Conservation (phyloP, 2,888 invertebrate species). For the Archips crataeganus region DNA sequence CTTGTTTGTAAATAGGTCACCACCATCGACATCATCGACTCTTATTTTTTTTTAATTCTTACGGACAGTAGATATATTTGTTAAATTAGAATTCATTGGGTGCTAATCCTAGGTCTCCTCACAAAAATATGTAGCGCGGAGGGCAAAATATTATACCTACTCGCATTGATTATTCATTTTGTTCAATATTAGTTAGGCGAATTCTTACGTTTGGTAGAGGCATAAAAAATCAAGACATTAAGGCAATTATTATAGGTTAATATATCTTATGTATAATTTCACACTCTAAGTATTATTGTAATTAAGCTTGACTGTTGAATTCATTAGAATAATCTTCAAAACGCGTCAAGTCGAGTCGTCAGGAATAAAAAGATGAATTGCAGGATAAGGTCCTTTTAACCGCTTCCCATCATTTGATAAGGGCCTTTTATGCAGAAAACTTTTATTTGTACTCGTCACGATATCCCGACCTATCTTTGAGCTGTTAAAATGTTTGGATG, state of each 20-base stretch:
- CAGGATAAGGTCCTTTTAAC: constrained; percentile 34
- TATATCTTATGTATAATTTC: not conserved
- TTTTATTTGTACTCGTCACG: constrained; percentile 79
- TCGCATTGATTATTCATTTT: too few relatives aligned
- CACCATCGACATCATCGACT: too few relatives aligned
- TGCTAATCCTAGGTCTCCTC: too few relatives aligned
- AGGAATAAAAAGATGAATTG: constrained; percentile 33
- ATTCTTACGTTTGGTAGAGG: not conserved
- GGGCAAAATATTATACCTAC: too few relatives aligned
- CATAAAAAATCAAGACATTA: not conserved
- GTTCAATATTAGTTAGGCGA: too few relatives aligned
- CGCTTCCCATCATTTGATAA: constrained; percentile 69
- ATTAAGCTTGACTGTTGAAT: not conserved
- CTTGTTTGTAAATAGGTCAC: too few relatives aligned
- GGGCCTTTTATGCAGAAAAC: constrained; percentile 65
- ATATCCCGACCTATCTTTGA: constrained; percentile 64
- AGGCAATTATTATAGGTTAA: not conserved
- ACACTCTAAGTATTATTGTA: not conserved
- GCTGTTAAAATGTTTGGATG: constrained; percentile 59
- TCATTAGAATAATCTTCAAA: constrained; percentile 28
- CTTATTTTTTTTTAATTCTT: too few relatives aligned
- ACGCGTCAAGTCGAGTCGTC: constrained; percentile 1
- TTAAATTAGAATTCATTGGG: too few relatives aligned
- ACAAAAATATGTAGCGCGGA: too few relatives aligned
- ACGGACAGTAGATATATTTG: too few relatives aligned